Conservation (phyloP, 2,797 vertebrate species). For the Xiphorhynchus erythropygius region DNA sequence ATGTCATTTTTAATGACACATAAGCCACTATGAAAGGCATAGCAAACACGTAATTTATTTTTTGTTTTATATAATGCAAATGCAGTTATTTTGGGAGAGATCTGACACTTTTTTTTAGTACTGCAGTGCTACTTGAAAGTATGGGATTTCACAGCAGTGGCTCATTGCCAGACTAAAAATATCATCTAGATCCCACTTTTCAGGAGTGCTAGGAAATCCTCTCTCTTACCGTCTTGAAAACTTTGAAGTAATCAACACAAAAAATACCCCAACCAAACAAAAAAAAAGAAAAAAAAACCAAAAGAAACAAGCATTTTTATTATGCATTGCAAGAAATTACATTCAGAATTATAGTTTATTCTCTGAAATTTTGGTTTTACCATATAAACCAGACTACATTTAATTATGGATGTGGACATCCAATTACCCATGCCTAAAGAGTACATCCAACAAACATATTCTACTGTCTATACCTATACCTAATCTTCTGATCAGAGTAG, state of each 20-base stretch:
- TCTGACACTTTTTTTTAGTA: not conserved
- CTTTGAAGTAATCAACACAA: not conserved
- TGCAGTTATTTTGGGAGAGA: not conserved
- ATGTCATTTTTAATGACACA: not conserved
- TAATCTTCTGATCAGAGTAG: not conserved
- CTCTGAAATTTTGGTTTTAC: not conserved
- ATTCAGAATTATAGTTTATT: not conserved
- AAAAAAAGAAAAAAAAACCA: too few relatives aligned
- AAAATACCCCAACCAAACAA: not conserved
- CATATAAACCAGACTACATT: not conserved
- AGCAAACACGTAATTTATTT: not conserved
- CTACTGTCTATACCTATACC: not conserved
- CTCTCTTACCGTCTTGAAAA: not conserved
- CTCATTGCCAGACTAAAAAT: not conserved
- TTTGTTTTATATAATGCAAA: not conserved
- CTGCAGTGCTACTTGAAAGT: not conserved
- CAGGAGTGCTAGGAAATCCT: not conserved
- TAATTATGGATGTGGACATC: not conserved
- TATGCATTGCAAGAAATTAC: not conserved
- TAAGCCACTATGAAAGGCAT: not conserved
- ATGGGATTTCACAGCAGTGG: not conserved
- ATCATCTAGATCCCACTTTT: not conserved
- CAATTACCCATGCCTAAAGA: not conserved
- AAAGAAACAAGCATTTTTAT: not conserved
- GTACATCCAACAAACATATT: not conserved